Evolutionary conservation across 2,888 invertebrate species (phyloP).

Genomic region (Oscheius sp.): DNA sequence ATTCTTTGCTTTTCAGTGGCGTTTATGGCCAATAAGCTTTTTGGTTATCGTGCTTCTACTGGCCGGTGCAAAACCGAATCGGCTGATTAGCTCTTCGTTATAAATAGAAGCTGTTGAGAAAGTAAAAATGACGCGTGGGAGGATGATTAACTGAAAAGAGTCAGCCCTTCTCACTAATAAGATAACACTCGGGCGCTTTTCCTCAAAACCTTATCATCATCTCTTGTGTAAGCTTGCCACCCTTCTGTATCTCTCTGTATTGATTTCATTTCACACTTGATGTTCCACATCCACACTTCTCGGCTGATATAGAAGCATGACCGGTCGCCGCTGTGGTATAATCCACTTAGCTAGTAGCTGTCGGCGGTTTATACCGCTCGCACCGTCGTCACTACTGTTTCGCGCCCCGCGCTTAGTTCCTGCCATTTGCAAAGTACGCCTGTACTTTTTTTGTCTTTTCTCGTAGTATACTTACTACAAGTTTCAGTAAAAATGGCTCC

Average conservation of each 20-base stretch:
- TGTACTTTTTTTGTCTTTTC: slow-evolving; percentile 1
- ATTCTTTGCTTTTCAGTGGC: not conserved
- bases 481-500: slow-evolving; percentile 24
- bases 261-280: slow-evolving; percentile 19
- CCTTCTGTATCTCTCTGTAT: not conserved
- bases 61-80: not conserved
- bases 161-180: slow-evolving; percentile 19
- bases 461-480: not conserved
- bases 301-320: slow-evolving; percentile 21
- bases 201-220: slow-evolving; percentile 11
- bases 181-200: slow-evolving; percentile 10
- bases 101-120: not conserved
- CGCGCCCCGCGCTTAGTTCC: slow-evolving; percentile 2
- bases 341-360: slow-evolving; percentile 38
- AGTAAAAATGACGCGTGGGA: slow-evolving; percentile 7
- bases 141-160: slow-evolving; percentile 12
- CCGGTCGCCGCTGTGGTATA: slow-evolving; percentile 35
- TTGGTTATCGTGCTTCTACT: not conserved
- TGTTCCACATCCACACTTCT: slow-evolving; percentile 3
- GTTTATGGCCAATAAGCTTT: slow-evolving; percentile 10
- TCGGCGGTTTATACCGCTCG: slow-evolving; percentile 33
- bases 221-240: slow-evolving; percentile 16
- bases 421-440: not conserved
- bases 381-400: slow-evolving; percentile 27
- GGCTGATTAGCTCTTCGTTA: not conserved